Conservation (phyloP, 2,797 vertebrate species). For the Ceryle rudis region DNA sequence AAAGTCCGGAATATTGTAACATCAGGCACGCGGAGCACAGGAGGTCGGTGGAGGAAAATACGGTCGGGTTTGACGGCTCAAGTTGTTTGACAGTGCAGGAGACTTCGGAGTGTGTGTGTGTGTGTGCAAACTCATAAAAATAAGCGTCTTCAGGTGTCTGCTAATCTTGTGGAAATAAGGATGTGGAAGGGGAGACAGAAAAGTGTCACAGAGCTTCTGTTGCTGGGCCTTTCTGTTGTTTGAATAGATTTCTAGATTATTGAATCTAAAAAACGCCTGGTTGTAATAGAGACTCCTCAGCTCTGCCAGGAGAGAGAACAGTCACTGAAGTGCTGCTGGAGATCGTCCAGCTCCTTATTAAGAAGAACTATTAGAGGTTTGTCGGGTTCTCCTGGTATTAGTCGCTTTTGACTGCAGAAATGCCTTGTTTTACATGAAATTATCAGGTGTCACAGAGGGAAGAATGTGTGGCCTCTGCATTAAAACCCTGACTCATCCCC, state of each 20-base stretch:
- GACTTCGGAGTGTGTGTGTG: fast-evolving
- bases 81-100: background rate
- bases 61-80: background rate
- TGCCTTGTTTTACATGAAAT: background rate
- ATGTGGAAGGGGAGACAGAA: background rate
- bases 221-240: background rate
- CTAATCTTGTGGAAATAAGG: background rate
- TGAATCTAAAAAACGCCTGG: background rate
- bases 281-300: background rate
- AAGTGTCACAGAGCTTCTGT: background rate
- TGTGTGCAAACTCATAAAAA: background rate
- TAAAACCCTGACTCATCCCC: background rate
- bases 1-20: background rate
- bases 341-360: background rate
- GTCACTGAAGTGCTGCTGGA: background rate
- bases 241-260: background rate
- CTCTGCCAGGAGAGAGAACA: background rate
- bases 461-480: background rate
- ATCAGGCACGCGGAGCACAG: fast-evolving
- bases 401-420: background rate
- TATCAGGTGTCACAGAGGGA: fast-evolving
- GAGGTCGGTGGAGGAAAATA: fast-evolving
- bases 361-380: constrained; percentile 33
- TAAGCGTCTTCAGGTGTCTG: background rate
- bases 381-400: background rate